Conservation (phyloP, 2,113 vertebrate genomes). For the Zapus hudsonius region DNA sequence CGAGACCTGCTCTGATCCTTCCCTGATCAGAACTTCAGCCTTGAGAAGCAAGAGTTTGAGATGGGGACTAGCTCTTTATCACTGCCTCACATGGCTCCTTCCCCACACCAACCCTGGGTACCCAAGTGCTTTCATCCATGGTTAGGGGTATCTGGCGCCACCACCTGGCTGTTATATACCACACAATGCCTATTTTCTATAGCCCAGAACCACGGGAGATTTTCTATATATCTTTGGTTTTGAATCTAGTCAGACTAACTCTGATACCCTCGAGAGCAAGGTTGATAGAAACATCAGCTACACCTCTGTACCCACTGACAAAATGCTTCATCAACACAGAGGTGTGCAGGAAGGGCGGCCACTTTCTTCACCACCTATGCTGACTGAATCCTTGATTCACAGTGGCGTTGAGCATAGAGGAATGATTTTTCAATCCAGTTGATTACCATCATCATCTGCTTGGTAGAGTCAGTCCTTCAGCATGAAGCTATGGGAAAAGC, state of each 20-base stretch:
- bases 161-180: background rate
- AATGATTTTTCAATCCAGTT: background rate
- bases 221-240: background rate
- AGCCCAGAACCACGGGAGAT: background rate
- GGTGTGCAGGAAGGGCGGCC: background rate
- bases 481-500: background rate
- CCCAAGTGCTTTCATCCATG: background rate
- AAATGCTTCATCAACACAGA: background rate
- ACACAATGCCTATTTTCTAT: background rate
- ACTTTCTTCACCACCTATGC: background rate
- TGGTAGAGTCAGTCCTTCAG: background rate
- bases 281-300: background rate
- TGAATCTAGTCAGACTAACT: background rate
- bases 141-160: background rate
- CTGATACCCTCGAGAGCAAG: background rate
- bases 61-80: background rate
- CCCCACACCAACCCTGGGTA: background rate
- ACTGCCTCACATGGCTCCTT: background rate
- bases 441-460: background rate
- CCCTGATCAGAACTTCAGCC: too few species aligned
- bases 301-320: background rate
- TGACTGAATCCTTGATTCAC: background rate
- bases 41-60: background rate
- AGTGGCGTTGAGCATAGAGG: background rate
- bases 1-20: background rate